phyloP scores from a whole-genome alignment of 1,140 invertebrate species.

The Pachypeltis micranthus region DNA sequence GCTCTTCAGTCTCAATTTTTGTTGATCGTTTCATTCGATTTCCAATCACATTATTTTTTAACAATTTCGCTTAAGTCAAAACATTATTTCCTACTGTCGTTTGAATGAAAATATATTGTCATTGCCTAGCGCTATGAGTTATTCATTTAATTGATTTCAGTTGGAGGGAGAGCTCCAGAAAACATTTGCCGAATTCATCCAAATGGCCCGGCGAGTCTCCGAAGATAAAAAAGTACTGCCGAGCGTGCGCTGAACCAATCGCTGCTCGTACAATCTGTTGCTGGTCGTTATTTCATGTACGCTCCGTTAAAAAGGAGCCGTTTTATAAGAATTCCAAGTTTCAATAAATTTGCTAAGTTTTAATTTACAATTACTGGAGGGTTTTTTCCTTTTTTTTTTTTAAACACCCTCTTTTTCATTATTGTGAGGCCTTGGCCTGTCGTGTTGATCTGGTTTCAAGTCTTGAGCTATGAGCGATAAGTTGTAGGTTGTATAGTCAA shows the following conservation, averaged over 20 bases:
- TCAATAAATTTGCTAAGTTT: background rate
- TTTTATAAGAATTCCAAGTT: background rate
- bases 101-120: background rate
- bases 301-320: background rate
- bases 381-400: background rate
- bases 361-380: background rate
- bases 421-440: too few species aligned
- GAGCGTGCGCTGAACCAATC: too few species aligned
- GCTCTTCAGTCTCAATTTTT: background rate
- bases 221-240: background rate
- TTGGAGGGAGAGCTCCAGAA: constrained; percentile 38
- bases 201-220: constrained; percentile 42
- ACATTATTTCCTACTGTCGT: background rate
- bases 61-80: background rate
- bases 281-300: too few species aligned
- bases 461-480: too few species aligned
- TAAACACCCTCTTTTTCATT: background rate
- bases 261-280: background rate
- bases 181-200: constrained; percentile 40
- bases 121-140: constrained; percentile 10
- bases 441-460: too few species aligned
- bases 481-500: too few species aligned
- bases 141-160: constrained; percentile 34
- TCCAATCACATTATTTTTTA: background rate
- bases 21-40: background rate